These are phyloP conservation scores for Cataglyphis albicans DNA, from an alignment of 2,888 invertebrate genomes.

Conservation along the genomic window DNA sequence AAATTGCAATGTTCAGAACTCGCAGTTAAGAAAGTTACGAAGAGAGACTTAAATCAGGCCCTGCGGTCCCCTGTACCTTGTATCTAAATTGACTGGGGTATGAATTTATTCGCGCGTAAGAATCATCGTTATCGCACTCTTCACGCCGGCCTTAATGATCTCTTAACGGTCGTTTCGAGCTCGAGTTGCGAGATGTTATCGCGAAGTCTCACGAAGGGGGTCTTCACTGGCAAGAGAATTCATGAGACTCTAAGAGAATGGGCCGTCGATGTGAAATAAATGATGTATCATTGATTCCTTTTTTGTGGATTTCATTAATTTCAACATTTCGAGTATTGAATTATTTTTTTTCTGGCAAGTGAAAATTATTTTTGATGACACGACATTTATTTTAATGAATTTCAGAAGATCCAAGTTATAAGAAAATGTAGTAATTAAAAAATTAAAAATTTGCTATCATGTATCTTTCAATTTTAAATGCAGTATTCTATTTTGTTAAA, in stretches of 20 bases:
- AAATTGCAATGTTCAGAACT: slow-evolving; percentile 7
- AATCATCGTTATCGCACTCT: slow-evolving; percentile 74
- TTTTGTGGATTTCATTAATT: slow-evolving; percentile 32
- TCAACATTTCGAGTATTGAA: neutral
- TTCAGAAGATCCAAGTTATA: neutral
- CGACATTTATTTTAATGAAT: neutral
- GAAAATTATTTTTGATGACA: neutral
- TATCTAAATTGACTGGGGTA: slow-evolving; percentile 77
- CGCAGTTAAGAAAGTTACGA: slow-evolving; percentile 22
- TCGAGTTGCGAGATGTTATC: slow-evolving; percentile 56
- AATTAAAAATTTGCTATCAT: neutral
- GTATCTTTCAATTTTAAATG: neutral
- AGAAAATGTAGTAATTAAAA: neutral
- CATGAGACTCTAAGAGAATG: slow-evolving; percentile 45
- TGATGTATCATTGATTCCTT: slow-evolving; percentile 30
- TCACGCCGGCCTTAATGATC: slow-evolving; percentile 75
- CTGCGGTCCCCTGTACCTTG: slow-evolving; percentile 59
- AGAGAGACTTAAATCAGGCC: slow-evolving; percentile 60
- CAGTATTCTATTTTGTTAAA: neutral
- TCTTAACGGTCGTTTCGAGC: slow-evolving; percentile 65
- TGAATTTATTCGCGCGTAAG: slow-evolving; percentile 76
- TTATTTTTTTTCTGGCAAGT: neutral
- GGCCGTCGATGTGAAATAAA: slow-evolving; percentile 50
- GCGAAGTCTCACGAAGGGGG: slow-evolving; percentile 48
- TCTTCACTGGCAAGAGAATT: slow-evolving; percentile 25